Evolutionary conservation across 2,888 invertebrate genomes (phyloP).

Genomic region (Euzophera pinguis): DNA sequence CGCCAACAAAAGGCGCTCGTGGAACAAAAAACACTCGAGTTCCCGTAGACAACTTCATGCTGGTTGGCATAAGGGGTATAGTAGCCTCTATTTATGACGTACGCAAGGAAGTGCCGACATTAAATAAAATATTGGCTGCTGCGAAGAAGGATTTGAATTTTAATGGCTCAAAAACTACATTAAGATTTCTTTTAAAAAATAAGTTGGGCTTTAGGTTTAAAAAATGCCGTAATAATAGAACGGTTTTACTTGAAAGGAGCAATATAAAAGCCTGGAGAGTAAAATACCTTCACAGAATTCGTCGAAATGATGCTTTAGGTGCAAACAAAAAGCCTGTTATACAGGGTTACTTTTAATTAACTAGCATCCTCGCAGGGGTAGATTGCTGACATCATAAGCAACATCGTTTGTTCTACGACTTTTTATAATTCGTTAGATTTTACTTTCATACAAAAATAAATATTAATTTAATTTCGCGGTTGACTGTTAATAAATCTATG

Average conservation of each 20-base stretch:
- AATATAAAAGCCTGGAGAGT: neutral
- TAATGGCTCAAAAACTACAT: neutral
- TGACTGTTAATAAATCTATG: too few relatives aligned
- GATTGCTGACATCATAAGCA: too few relatives aligned
- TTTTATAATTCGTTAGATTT: too few relatives aligned
- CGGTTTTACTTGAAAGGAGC: neutral
- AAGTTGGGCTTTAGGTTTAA: neutral
- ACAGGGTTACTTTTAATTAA: too few relatives aligned
- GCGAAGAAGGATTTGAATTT: neutral
- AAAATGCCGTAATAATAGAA: neutral
- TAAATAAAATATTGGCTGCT: neutral
- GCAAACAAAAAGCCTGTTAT: too few relatives aligned
- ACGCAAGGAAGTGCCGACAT: neutral
- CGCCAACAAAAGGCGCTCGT: too few relatives aligned
- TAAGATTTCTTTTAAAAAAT: neutral
- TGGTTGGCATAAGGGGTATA: conserved; percentile 22
- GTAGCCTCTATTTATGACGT: conserved; percentile 25
- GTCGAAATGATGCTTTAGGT: conserved; percentile 15
- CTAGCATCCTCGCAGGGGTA: too few relatives aligned
- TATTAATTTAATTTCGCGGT: too few relatives aligned
- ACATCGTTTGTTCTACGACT: too few relatives aligned
- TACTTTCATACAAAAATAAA: too few relatives aligned
- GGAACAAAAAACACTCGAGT: too few relatives aligned
- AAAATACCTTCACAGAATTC: neutral
- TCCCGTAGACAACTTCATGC: too few relatives aligned